Percentiles rank a stretch among this genome's conserved stretches.
Evolutionary conservation across 2,797 vertebrate species (phyloP).

Genomic region (Synaphobranchus kaupii): DNA sequence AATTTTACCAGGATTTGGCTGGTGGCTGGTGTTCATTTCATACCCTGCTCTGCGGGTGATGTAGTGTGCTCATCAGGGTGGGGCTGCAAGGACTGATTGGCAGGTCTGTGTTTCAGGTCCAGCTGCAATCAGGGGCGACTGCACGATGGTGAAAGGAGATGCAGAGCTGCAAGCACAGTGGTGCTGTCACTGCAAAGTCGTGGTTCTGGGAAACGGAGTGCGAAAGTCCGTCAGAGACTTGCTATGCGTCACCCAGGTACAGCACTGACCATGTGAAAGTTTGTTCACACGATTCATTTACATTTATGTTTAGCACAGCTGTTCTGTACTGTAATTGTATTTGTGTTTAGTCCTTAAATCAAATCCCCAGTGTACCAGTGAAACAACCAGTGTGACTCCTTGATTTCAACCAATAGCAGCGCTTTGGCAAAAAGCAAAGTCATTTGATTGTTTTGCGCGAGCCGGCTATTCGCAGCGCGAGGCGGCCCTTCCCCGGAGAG

Average conservation of each 20-base stretch:
- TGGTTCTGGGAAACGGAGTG: constrained; percentile 87
- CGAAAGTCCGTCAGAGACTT: constrained; percentile 77
- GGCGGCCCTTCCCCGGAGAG: neutral
- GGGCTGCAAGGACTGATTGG: constrained; percentile 16
- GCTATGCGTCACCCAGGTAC: constrained; percentile 77
- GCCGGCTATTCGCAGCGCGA: neutral
- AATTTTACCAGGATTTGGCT: no score
- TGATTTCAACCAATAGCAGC: neutral
- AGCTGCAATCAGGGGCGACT: constrained; percentile 68
- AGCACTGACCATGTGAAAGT: neutral
- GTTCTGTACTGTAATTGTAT: neutral
- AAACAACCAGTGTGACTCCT: neutral
- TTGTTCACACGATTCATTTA: neutral
- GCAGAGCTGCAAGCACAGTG: constrained; percentile 71
- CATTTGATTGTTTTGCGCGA: neutral
- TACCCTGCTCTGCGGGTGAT: neutral
- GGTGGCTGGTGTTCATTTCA: no score
- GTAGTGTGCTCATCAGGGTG: neutral
- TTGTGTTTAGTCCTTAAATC: neutral
- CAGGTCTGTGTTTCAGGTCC: constrained; percentile 58
- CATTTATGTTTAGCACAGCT: neutral
- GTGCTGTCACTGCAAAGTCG: constrained; percentile 88
- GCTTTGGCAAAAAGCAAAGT: neutral
- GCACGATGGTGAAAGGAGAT: constrained; percentile 57
- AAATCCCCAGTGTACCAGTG: neutral